These are phyloP conservation scores for Clepsis dumicolana DNA, from an alignment of 2,888 invertebrate genomes.

Conservation along the genomic window DNA sequence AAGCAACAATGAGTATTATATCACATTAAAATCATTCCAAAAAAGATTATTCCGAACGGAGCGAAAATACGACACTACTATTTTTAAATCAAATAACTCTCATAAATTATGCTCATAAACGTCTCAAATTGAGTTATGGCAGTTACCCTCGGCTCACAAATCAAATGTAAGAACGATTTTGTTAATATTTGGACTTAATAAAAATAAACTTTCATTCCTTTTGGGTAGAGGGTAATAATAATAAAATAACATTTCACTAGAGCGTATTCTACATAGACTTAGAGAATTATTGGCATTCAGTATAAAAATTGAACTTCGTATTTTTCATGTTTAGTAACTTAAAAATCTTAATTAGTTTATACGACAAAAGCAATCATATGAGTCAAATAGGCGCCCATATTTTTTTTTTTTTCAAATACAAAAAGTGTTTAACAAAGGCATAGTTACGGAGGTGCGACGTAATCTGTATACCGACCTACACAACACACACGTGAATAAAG, in stretches of 20 bases:
- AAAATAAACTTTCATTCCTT: slow-evolving; percentile 41
- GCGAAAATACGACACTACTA: slow-evolving; percentile 42
- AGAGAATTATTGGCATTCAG: neutral
- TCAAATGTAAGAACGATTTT: slow-evolving; percentile 41
- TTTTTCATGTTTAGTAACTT: no score
- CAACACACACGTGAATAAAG: no score
- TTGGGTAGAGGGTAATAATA: slow-evolving; percentile 30
- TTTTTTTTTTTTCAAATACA: no score
- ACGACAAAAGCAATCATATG: no score
- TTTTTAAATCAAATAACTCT: slow-evolving; percentile 42
- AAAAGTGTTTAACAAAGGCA: no score
- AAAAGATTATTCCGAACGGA: slow-evolving; percentile 13
- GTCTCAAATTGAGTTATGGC: slow-evolving; percentile 43
- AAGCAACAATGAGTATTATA: neutral
- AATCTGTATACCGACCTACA: no score
- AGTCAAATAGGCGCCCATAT: no score
- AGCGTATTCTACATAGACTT: slow-evolving; percentile 6
- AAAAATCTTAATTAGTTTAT: no score
- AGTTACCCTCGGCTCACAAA: slow-evolving; percentile 37
- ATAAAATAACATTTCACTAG: slow-evolving; percentile 19
- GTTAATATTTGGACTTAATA: slow-evolving; percentile 44
- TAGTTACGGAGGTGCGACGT: no score
- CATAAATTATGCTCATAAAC: slow-evolving; percentile 42
- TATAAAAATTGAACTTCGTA: neutral
- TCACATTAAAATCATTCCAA: slow-evolving; percentile 10